These are phyloP conservation scores for Eudorcas thomsonii DNA, from an alignment of 2,113 vertebrate genomes.

Conservation along the genomic window DNA sequence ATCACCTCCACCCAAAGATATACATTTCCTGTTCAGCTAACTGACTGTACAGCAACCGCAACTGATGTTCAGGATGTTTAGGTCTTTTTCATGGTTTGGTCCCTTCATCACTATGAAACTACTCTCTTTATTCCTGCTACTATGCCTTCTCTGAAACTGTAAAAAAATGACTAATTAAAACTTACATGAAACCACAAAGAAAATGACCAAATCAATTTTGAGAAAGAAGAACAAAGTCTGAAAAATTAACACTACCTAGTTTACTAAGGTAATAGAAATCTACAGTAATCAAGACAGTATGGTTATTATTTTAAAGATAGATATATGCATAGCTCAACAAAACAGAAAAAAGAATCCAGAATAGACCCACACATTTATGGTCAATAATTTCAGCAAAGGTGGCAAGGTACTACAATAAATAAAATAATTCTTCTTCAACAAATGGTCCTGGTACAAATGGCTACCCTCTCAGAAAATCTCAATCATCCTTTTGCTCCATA, in stretches of 20 bases:
- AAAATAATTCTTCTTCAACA: neutral
- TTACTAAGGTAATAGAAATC: neutral
- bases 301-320: neutral
- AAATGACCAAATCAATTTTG: neutral
- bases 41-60: neutral
- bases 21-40: neutral
- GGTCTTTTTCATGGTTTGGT: neutral
- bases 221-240: neutral
- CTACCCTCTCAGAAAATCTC: neutral
- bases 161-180: neutral
- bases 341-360: neutral
- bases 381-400: neutral
- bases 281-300: neutral
- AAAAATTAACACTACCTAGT: neutral
- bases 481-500: neutral
- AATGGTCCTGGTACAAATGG: neutral
- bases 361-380: neutral
- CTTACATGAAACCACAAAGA: neutral
- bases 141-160: neutral
- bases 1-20: neutral
- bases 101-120: neutral
- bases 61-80: neutral
- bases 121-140: neutral
- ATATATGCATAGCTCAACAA: neutral
- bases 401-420: neutral